Percentiles rank a stretch among this genome's conserved stretches.
Conservation (phyloP, 2,888 invertebrate species). For the Ochropleura leucogaster region DNA sequence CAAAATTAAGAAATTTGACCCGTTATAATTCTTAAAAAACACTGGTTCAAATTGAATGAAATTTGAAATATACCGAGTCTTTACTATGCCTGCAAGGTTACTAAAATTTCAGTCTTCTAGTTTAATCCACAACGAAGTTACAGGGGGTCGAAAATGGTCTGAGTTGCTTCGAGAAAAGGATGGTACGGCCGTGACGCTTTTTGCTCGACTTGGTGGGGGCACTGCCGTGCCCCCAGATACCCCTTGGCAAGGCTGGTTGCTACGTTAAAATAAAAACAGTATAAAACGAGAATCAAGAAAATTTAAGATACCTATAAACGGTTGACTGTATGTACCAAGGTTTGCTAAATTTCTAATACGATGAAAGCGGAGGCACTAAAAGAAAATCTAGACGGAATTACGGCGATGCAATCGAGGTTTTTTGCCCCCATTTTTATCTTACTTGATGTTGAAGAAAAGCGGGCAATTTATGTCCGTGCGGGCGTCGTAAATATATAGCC, state of each 20-base stretch:
- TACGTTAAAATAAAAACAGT: neutral
- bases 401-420: slow-evolving; percentile 25
- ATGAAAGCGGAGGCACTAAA: slow-evolving; percentile 8
- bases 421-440: slow-evolving; percentile 35
- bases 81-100: no score
- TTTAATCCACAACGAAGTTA: no score
- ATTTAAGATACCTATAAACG: neutral
- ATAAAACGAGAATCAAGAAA: neutral
- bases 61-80: no score
- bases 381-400: slow-evolving; percentile 35
- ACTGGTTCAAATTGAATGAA: no score
- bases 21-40: no score
- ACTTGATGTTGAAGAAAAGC: slow-evolving; percentile 45
- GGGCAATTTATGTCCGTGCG: slow-evolving; percentile 36
- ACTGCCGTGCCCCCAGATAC: no score
- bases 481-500: slow-evolving; percentile 20
- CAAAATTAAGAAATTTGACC: no score
- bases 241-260: neutral
- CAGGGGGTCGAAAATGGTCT: no score
- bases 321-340: slow-evolving; percentile 8
- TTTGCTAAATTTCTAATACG: slow-evolving; percentile 16
- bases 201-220: no score
- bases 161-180: no score
- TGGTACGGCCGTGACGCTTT: no score
- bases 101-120: no score